These are phyloP conservation scores for Phycodurus eques DNA, from an alignment of 2,113 vertebrate species.

Conservation along the genomic window DNA sequence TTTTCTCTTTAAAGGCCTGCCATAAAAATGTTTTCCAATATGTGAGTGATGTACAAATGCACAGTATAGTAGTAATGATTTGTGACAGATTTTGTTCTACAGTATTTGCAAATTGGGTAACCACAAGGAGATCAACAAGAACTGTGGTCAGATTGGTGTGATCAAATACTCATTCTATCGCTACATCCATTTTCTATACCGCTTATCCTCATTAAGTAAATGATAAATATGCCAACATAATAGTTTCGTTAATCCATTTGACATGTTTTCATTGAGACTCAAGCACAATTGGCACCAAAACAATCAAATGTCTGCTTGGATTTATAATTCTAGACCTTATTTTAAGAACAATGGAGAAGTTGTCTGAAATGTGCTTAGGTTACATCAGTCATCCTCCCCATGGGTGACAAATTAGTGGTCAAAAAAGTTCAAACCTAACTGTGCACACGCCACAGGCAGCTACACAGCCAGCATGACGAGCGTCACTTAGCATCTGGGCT, in stretches of 20 bases:
- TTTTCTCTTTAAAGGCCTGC: no score
- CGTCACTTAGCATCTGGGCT: conserved; percentile 46
- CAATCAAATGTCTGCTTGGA: not conserved
- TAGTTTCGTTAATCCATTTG: not conserved
- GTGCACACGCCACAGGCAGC: conserved; percentile 20
- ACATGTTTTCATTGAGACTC: not conserved
- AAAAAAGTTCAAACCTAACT: conserved; percentile 21
- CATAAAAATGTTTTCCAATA: no score
- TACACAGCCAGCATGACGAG: conserved; percentile 30
- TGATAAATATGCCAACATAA: not conserved
- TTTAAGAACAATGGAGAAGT: conserved; percentile 16
- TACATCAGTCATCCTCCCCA: conserved; percentile 2
- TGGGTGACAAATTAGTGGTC: conserved; percentile 17
- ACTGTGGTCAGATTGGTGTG: not conserved
- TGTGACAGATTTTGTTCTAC: not conserved
- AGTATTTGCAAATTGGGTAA: not conserved
- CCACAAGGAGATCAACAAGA: not conserved
- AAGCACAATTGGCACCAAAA: not conserved
- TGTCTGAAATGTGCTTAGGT: conserved; percentile 24
- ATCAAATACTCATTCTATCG: not conserved
- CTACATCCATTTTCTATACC: no score
- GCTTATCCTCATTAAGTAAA: not conserved
- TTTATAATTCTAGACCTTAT: not conserved
- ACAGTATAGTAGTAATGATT: no score
- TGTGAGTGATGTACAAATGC: no score